Evolutionary conservation across 2,113 vertebrate genomes (phyloP), one percentile per base, ranked within the genome.

Genomic region (Phylloscopus trochilus): DNA sequence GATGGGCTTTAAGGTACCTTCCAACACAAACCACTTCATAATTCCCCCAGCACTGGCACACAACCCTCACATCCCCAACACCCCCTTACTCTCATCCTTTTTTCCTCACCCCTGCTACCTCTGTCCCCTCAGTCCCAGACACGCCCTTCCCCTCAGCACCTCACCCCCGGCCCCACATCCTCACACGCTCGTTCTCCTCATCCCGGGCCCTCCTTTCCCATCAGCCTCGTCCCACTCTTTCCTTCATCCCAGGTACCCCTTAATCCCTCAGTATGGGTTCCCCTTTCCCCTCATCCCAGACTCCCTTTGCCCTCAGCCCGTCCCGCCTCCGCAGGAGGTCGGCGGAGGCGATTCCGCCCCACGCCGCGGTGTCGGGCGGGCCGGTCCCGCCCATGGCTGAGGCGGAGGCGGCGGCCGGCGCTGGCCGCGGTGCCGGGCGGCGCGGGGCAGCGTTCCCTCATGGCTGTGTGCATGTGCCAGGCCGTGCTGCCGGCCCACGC

Each of bases 401-500:
- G 53, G 70, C 49, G 20, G 35, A 9, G 70, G 55, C 26, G 10
- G 24, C n/a, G 13, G 24, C n/a, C 22, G 11, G 47, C 15, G 18
- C 30, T 37, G 63, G 15, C 15, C 27, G 37, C 60, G 76, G 76
- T 53, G 76, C 76, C 76, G 49, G 21, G 30, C 18, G 19, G 53
- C 28, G 67, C 30, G 14, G 33, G 37, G 13, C 46, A 2, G 35
- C 16, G 46, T 20, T 62, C 46, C 9, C 18, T 31, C 21, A 83
- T 83, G 81, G 82, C 41, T 1, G 98, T 97, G 47, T 90, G 55
- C 90, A 97, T 97, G 98, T 98, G 97, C 92, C 98, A 97, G 86
- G 70, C 95, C 28, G 67, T 98, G 55, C 82, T 96, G 78, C 98
- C 98, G 2, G 96, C 89, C 13, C 98, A 98, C 83, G 96, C 97